Base-by-base conservation (phyloP, 2,888 invertebrate species). In the Drosophila nr. perissopoda region DNA sequence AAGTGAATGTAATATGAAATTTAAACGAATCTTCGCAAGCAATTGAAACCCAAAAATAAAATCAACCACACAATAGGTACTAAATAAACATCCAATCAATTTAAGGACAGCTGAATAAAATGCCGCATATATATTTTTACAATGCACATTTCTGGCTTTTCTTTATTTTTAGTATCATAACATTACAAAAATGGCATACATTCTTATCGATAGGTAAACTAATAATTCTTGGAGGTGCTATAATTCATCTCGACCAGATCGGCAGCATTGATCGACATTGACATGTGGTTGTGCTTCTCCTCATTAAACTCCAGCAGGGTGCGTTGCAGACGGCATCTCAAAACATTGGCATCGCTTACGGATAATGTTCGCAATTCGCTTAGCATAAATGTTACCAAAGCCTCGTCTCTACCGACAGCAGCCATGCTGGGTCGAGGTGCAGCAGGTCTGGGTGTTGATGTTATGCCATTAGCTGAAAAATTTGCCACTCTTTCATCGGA, bases 41-140 rank as follows among this genome's bases (percentile, higher is more conserved):
- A 53, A 54, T 45, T 27, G 11, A 67, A 69, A 71, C 61, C 54
- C 57, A 72, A 82, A 45, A 58, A 45, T 49, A 21, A 34, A 64
- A 69, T 16, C 25, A 72, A 51, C 51, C 33, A 73, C 63, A 63
- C 42, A 63, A 58, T 76, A 73, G 67, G 69, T 74, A 70, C 58
- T 62, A 60, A 76, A 66, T 81, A 61, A 61, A 68, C 21, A 69
- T 65, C 59, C 64, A 68, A 74, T 58, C 52, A 57, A 68, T 53
- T 60, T 74, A 76, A 81, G 65, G 60, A 60, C 31, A 68, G 79
- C 80, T 72, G 69, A 86, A 83, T 86, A 86, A 78, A 84, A 73
- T 58, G 61, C 68, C 74, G 69, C 73, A 77, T 69, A 82, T 79
- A 83, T 83, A 86, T 86, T 80, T 84, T 74, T 87, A 87, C 70